Conservation (phyloP, 2,888 invertebrate genomes). For the Latrodectus elegans region DNA sequence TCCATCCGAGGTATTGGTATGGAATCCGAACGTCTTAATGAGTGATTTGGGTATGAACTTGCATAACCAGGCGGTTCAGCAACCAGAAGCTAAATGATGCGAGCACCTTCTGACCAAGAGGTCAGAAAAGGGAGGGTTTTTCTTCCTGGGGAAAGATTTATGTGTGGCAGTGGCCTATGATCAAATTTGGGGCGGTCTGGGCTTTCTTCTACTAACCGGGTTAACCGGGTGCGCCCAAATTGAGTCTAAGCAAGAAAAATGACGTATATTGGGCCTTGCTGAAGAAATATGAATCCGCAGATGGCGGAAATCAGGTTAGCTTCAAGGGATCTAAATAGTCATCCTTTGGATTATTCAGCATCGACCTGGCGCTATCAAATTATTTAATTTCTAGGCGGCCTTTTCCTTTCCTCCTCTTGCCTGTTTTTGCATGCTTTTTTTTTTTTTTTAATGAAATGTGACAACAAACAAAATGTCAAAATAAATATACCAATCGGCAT, state of each 20-base stretch:
- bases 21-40: no score
- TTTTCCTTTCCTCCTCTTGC: constrained; percentile 53
- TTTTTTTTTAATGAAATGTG: no score
- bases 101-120: constrained; percentile 53
- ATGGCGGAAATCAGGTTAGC: constrained; percentile 68
- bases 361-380: constrained; percentile 71
- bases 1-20: no score
- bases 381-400: constrained; percentile 71
- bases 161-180: constrained; percentile 67
- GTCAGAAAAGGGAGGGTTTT: constrained; percentile 59
- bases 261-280: constrained; percentile 68
- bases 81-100: constrained; percentile 26
- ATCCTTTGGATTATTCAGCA: constrained; percentile 69
- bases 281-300: constrained; percentile 69
- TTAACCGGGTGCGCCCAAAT: constrained; percentile 63
- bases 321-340: constrained; percentile 67
- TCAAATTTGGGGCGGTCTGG: constrained; percentile 68
- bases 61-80: background rate
- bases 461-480: no score
- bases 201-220: constrained; percentile 67
- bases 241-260: constrained; percentile 70
- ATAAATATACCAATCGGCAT: no score
- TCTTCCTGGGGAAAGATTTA: constrained; percentile 61
- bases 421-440: no score
- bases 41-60: no score